phyloP scores from a whole-genome alignment of 2,888 invertebrate genomes.

The Macroteleia sp. region DNA sequence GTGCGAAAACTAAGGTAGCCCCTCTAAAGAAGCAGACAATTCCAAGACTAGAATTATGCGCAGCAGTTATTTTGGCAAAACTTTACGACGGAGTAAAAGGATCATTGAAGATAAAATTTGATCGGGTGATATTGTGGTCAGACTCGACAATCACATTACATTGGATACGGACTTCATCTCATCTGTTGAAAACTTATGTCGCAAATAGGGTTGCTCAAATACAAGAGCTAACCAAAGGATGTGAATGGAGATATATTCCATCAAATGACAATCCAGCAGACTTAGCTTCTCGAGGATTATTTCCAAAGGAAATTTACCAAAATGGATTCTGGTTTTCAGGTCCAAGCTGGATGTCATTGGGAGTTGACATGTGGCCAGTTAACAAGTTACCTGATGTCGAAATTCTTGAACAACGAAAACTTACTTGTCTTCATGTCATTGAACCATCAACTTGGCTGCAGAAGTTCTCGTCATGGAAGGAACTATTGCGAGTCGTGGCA shows the following conservation, averaged over 20 bases:
- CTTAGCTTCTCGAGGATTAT: constrained; percentile 2
- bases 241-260: constrained; percentile 13
- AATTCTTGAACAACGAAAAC: neutral
- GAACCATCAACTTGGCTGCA: neutral
- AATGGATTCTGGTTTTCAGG: neutral
- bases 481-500: constrained; percentile 3
- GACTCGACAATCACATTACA: constrained; percentile 3
- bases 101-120: neutral
- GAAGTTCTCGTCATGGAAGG: neutral
- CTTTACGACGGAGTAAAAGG: neutral
- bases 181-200: neutral
- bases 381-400: neutral
- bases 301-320: neutral
- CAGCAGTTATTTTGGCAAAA: neutral
- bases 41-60: constrained; percentile 1
- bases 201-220: constrained; percentile 2
- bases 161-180: neutral
- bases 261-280: constrained; percentile 1
- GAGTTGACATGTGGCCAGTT: neutral
- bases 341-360: neutral
- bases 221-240: neutral
- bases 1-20: neutral
- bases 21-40: neutral
- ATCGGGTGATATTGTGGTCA: neutral
- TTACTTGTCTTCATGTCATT: neutral